These are phyloP conservation scores for Tarsius wallacei DNA, from an alignment of 2,797 vertebrate species.

Conservation along the genomic window DNA sequence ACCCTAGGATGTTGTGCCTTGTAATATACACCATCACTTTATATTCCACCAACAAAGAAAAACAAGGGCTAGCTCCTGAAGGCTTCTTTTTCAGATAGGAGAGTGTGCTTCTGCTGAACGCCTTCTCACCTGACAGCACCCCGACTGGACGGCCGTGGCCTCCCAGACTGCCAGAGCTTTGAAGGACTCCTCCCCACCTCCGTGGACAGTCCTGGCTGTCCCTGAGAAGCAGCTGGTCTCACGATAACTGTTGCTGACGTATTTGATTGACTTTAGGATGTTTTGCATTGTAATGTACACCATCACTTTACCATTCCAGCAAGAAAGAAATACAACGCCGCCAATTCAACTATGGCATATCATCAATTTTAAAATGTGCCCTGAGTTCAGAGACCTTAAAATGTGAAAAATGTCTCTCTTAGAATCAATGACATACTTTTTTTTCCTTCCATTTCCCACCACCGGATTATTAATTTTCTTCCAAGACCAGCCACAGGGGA, in stretches of 20 bases:
- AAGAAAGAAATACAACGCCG: constrained; percentile 74
- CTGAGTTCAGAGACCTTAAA: constrained; percentile 71
- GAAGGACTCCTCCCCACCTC: background rate
- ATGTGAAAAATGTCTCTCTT: constrained; percentile 61
- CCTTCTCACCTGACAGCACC: background rate
- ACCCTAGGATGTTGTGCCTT: too few species aligned
- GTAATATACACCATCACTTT: too few species aligned
- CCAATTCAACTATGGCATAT: constrained; percentile 32
- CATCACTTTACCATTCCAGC: constrained; percentile 16
- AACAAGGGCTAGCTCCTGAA: background rate
- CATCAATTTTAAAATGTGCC: constrained; percentile 63
- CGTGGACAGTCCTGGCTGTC: background rate
- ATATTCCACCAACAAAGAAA: too few species aligned
- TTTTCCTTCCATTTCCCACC: background rate
- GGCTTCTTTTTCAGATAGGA: background rate
- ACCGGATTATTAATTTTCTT: constrained; percentile 64
- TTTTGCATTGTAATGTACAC: background rate
- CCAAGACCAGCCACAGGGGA: constrained; percentile 11
- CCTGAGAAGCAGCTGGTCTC: background rate
- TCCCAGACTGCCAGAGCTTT: background rate
- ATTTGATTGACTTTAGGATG: background rate
- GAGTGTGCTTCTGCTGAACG: background rate
- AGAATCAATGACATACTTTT: constrained; percentile 5
- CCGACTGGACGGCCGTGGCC: background rate
- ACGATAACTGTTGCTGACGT: background rate